These are phyloP conservation scores for Nomada ferruginata DNA, from an alignment of 2,888 invertebrate species.

Conservation along the genomic window DNA sequence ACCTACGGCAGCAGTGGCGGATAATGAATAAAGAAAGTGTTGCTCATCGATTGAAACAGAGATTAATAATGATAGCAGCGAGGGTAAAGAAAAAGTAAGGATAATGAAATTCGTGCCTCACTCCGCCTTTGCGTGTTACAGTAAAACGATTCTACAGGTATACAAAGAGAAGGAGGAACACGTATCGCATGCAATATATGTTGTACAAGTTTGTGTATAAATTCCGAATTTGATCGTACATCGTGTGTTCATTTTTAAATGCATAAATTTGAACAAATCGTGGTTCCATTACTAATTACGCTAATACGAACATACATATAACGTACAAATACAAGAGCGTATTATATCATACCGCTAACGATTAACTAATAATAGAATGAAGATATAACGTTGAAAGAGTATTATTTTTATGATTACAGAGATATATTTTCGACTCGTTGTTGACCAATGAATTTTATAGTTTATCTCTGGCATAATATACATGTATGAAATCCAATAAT, in stretches of 20 bases:
- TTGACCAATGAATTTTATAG: slow-evolving; percentile 80
- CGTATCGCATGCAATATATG: slow-evolving; percentile 8
- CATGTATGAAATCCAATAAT: slow-evolving; percentile 46
- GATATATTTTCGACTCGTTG: slow-evolving; percentile 81
- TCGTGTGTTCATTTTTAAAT: slow-evolving; percentile 28
- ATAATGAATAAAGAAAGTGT: background rate
- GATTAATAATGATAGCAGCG: background rate
- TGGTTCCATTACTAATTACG: slow-evolving; percentile 29
- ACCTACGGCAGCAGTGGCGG: background rate
- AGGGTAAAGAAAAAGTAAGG: background rate
- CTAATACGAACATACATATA: slow-evolving; percentile 32
- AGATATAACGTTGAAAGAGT: slow-evolving; percentile 54
- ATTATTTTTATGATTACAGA: slow-evolving; percentile 72
- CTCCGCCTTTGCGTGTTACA: slow-evolving; percentile 3
- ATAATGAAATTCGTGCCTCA: background rate
- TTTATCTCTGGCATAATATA: slow-evolving; percentile 68
- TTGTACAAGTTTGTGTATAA: slow-evolving; percentile 26
- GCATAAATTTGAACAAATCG: slow-evolving; percentile 21
- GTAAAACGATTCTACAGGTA: background rate
- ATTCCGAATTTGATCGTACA: slow-evolving; percentile 20
- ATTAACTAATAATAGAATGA: slow-evolving; percentile 56
- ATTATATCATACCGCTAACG: slow-evolving; percentile 37
- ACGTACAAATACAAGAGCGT: slow-evolving; percentile 56
- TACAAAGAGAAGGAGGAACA: too few relatives aligned
- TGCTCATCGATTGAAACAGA: background rate